Conservation (phyloP, 2,888 invertebrate genomes). For the Calameuta pallipes region DNA sequence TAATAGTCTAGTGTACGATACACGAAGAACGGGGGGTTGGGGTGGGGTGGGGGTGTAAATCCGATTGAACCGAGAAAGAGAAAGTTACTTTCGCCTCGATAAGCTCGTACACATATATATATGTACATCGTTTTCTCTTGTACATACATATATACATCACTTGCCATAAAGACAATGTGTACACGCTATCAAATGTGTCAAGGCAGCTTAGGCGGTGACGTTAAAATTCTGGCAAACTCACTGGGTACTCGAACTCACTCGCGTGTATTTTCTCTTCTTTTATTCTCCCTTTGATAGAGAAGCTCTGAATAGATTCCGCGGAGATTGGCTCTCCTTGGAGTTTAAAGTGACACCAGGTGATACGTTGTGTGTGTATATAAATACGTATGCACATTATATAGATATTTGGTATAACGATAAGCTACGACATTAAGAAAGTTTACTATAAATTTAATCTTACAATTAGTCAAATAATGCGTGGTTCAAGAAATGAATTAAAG, state of each 20-base stretch:
- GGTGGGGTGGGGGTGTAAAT: background rate
- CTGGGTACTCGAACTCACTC: background rate
- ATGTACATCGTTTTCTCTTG: background rate
- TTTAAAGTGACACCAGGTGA: background rate
- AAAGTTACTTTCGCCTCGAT: background rate
- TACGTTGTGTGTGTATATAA: background rate
- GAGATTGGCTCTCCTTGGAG: background rate
- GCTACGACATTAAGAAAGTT: background rate
- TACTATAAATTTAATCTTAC: background rate
- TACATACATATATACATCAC: background rate
- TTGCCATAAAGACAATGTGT: background rate
- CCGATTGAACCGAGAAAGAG: background rate
- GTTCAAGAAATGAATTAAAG: background rate
- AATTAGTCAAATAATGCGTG: background rate
- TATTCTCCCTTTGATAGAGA: background rate
- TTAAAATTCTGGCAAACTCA: background rate
- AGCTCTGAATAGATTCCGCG: background rate
- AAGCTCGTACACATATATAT: background rate
- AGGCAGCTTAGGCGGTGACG: background rate
- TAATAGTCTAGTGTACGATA: background rate
- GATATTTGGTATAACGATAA: background rate
- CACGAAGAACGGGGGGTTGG: background rate
- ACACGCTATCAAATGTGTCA: background rate
- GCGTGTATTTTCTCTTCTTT: background rate
- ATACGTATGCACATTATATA: background rate